Evolutionary conservation across 2,113 vertebrate species (phyloP), one percentile per base, ranked within the genome.

Genomic region (Psilopogon haemacephalus): DNA sequence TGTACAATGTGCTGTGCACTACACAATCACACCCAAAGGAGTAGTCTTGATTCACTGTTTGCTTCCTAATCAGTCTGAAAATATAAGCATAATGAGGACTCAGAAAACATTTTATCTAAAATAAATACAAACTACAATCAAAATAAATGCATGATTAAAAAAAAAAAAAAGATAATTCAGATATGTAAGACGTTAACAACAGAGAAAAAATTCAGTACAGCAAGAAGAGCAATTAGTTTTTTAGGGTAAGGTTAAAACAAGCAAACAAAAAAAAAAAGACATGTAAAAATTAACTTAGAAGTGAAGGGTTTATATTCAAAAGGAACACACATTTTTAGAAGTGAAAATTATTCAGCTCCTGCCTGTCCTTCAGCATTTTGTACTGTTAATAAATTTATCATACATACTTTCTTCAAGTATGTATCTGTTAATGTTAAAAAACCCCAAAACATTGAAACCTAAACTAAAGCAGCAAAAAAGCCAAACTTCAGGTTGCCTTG

Each of bases 241-340:
- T 27, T 60, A 84, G 7, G 62, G n/a, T 6, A 37, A 40, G 5
- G 70, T 54, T 73, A 5, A 46, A 42, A 82, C 64, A 75, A 80
- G 24, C 12, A 28, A 54, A 13, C 52, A 78, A 54, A 16, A 14
- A 54, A 16, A 14, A 84, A 55, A 24, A 17, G 6, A 59, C 12
- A 16, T 56, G 19, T 52, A 86, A 84, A 87, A 52, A 78, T 33
- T 59, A 63, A 48, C 73, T 84, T 60, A 33, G 33, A 84, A 91
- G 28, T 16, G 5, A 59, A 14, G 2, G 6, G 2, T 13, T 70
- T 86, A 71, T 71, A 86, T 54, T 50, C 33, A 78, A 74, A 77
- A 81, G 33, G 52, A 67, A 64, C 19, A 32, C 9, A 59, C 12
- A 6, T 62, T 73, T 35, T 64, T 79, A 3, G 55, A 55, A 82